Base-by-base conservation (phyloP, 2,797 vertebrate species). In the Synaphobranchus kaupii region DNA sequence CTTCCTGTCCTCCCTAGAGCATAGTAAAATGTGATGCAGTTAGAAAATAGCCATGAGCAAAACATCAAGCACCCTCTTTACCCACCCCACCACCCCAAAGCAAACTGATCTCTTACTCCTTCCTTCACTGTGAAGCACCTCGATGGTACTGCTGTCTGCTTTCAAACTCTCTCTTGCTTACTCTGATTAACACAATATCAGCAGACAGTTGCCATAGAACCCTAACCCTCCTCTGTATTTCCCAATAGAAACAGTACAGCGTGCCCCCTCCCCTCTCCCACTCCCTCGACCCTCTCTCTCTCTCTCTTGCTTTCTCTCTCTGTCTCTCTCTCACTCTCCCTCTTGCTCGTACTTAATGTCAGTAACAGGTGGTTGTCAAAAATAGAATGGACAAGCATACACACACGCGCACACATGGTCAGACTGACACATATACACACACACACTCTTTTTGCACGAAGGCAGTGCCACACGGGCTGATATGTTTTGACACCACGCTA, bases 311-410 rank as follows among this genome's bases (percentile, higher is more conserved):
- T 87, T 90, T 89, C 87, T 93, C 92, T 94, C 44, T 47, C 76
- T 22, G 28, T 48, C 44, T 22, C 73, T 66, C 31, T 54, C 66
- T 85, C n/a, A 20, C 80, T n/a, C 52, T 73, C 89, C 56, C 88
- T 93, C 91, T 90, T 83, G 15, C 85, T 87, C 90, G 88, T 87
- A 93, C 92, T 94, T 96, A 94, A 96, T 95, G 94, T 96, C 95
- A 95, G 96, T 96, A 96, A 96, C 96, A 96, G 96, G 95, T 96
- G 96, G 92, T 90, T 91, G 93, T 95, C 94, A 47, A 93, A 96
- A 97, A 97, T 97, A 97, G 95, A 91, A 88, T 88, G 91, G 90
- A 90, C 89, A 86, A 1, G 39, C 84, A 89, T 88, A 25, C 91
- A 50, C 89, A 66, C 47, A 83, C 12, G 2, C 82, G 83, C 85